Evolutionary conservation across 2,888 invertebrate species (phyloP).

Genomic region (Syrphus vitripennis): DNA sequence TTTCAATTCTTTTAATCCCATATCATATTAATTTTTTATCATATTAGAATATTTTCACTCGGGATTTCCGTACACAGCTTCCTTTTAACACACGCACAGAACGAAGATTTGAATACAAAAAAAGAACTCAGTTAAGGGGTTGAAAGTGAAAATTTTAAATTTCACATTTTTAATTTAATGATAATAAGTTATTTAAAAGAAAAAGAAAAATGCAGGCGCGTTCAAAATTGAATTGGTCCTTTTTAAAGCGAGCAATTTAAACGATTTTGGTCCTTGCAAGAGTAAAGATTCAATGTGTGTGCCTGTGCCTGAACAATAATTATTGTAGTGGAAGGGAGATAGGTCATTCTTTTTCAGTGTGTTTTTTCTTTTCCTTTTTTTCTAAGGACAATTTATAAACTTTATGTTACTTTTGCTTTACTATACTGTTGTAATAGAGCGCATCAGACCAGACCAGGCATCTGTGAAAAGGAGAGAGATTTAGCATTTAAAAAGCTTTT

Average conservation of each 20-base stretch:
- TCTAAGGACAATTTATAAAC: slow-evolving; percentile 32
- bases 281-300: slow-evolving; percentile 36
- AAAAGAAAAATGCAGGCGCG: slow-evolving; percentile 48
- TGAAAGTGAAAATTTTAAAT: slow-evolving; percentile 34
- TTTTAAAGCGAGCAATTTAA: slow-evolving; percentile 47
- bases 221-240: slow-evolving; percentile 37
- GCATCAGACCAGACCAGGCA: background rate
- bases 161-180: slow-evolving; percentile 26
- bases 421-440: slow-evolving; percentile 35
- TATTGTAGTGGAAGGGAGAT: slow-evolving; percentile 39
- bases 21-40: background rate
- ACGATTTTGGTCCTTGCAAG: slow-evolving; percentile 26
- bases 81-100: slow-evolving; percentile 34
- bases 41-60: background rate
- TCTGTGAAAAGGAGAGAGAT: slow-evolving; percentile 2
- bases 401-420: slow-evolving; percentile 25
- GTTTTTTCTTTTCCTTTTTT: slow-evolving; percentile 8
- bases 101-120: slow-evolving; percentile 8
- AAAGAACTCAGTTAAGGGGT: background rate
- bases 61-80: slow-evolving; percentile 17
- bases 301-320: slow-evolving; percentile 1
- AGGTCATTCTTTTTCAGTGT: slow-evolving; percentile 27
- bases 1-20: background rate
- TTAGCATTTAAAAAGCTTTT: slow-evolving; percentile 29
- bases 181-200: slow-evolving; percentile 1